These are phyloP conservation scores for Geothlypis trichas DNA, from an alignment of 2,113 vertebrate species.

Conservation along the genomic window DNA sequence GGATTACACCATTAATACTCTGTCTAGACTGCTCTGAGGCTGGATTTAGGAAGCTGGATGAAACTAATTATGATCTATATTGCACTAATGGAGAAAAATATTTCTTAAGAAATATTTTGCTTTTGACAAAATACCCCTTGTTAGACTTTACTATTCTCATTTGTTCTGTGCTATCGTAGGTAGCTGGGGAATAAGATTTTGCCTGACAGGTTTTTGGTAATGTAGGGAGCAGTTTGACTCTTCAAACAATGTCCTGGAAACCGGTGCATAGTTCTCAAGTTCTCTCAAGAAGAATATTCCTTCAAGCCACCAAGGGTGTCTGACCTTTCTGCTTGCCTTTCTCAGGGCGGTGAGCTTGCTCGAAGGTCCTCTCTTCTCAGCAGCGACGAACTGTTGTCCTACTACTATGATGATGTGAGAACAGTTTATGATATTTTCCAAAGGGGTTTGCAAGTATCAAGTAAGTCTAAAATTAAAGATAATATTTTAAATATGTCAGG, in stretches of 20 bases:
- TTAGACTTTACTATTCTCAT: background rate
- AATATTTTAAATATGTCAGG: background rate
- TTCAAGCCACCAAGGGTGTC: background rate
- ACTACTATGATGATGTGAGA: constrained; percentile 84
- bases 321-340: background rate
- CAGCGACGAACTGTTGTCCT: constrained; percentile 66
- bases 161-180: background rate
- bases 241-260: background rate
- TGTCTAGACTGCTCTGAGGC: background rate
- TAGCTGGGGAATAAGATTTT: background rate
- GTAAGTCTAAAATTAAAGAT: constrained; percentile 74
- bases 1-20: background rate
- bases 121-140: background rate
- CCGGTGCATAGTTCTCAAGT: background rate
- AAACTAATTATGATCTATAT: background rate
- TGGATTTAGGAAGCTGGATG: background rate
- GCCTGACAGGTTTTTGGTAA: background rate
- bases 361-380: constrained; percentile 82
- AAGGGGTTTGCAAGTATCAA: constrained; percentile 86
- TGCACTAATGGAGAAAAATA: background rate
- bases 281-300: background rate
- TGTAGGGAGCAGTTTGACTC: background rate
- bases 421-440: constrained; percentile 88
- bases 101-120: background rate
- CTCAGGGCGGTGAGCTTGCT: constrained; percentile 78